Evolutionary conservation across 2,113 vertebrate genomes (phyloP).

Genomic region (Actinemys pallida): DNA sequence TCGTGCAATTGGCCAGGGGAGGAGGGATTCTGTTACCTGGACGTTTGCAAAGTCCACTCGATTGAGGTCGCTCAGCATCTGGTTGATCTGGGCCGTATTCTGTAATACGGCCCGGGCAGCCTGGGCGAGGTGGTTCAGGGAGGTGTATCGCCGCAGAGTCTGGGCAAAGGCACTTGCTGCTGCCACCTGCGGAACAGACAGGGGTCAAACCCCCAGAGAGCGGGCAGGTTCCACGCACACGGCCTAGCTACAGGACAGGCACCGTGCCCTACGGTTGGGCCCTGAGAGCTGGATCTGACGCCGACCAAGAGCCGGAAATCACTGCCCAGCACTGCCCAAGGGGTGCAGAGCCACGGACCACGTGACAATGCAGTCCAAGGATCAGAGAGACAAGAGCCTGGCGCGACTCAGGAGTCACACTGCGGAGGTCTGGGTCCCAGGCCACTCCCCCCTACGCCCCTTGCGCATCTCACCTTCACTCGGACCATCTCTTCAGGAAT

Average conservation of each 20-base stretch:
- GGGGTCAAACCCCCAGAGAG: background rate
- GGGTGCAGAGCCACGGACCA: background rate
- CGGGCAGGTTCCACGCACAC: background rate
- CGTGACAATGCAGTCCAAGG: background rate
- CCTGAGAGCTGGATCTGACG: no score
- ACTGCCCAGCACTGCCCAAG: background rate
- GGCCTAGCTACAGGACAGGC: background rate
- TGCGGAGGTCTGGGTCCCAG: background rate
- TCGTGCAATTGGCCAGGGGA: background rate
- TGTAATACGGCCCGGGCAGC: slow-evolving; percentile 90
- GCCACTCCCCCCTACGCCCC: no score
- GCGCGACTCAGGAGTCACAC: background rate
- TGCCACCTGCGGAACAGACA: slow-evolving; percentile 80
- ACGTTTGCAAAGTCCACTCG: slow-evolving; percentile 93
- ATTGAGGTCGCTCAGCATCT: slow-evolving; percentile 95
- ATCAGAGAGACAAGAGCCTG: background rate
- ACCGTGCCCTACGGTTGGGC: background rate
- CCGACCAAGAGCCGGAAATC: background rate
- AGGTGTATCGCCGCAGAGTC: slow-evolving; percentile 91
- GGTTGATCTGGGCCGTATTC: slow-evolving; percentile 92
- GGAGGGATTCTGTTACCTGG: slow-evolving; percentile 71
- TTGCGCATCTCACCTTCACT: slow-evolving; percentile 84
- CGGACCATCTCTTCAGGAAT: slow-evolving; percentile 95
- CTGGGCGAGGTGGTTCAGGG: slow-evolving; percentile 92
- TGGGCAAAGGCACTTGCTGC: slow-evolving; percentile 90